Conservation (phyloP, 2,888 invertebrate species). For the Balanococcus diminutus region DNA sequence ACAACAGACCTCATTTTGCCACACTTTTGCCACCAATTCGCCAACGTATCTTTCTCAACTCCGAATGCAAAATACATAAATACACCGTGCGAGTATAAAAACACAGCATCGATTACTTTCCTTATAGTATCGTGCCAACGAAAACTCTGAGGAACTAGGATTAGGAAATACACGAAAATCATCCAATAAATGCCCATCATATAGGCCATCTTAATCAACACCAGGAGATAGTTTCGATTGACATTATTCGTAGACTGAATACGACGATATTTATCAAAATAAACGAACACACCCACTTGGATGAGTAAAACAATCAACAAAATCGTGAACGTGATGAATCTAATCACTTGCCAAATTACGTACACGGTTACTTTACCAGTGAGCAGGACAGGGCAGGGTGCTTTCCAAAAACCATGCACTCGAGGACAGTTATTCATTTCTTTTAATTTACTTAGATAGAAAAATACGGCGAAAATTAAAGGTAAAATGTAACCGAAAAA, state of each 20-base stretch:
- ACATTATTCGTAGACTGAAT: not conserved
- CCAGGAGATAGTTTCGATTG: not conserved
- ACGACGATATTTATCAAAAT: not conserved
- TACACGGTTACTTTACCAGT: not conserved
- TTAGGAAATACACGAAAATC: not conserved
- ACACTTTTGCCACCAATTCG: not conserved
- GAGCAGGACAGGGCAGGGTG: not conserved
- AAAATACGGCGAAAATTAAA: not conserved
- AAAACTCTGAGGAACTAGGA: not conserved
- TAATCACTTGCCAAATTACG: not conserved
- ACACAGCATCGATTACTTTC: not conserved
- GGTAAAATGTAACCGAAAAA: not conserved
- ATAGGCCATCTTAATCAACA: not conserved
- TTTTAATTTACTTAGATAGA: not conserved
- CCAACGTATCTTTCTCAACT: not conserved
- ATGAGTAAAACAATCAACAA: not conserved
- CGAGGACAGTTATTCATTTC: not conserved
- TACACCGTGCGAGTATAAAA: not conserved
- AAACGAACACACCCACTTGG: not conserved
- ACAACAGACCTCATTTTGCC: too few relatives aligned
- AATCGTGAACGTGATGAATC: not conserved
- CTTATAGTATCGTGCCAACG: not conserved
- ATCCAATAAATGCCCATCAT: constrained; percentile 5
- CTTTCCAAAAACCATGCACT: not conserved
- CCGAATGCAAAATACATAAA: not conserved